These are phyloP conservation scores for Falco rusticolus DNA, from an alignment of 2,797 vertebrate species.

Conservation along the genomic window DNA sequence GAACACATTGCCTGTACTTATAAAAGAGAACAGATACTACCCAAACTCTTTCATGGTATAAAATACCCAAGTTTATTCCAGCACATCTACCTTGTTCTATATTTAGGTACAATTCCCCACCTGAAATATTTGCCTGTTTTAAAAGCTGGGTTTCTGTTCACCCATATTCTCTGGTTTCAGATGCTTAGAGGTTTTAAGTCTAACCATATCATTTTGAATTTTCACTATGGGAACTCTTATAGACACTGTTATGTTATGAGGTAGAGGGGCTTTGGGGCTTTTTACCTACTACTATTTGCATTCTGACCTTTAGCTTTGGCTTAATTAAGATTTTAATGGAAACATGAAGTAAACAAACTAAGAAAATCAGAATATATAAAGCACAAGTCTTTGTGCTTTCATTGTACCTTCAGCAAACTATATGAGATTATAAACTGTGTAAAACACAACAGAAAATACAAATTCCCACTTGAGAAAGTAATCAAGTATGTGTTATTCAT, in stretches of 20 bases:
- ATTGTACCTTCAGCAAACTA: neutral
- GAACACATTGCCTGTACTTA: neutral
- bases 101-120: neutral
- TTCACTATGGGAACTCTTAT: neutral
- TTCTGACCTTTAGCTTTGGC: neutral
- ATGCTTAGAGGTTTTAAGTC: neutral
- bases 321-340: neutral
- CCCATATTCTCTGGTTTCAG: neutral
- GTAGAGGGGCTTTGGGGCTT: neutral
- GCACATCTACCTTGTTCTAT: neutral
- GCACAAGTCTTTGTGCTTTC: neutral
- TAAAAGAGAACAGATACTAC: neutral
- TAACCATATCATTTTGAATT: neutral
- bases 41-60: neutral
- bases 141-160: neutral
- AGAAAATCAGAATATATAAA: neutral
- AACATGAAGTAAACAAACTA: neutral
- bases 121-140: neutral
- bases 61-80: neutral
- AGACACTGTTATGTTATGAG: neutral
- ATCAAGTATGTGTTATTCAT: neutral
- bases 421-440: neutral
- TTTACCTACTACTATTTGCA: neutral
- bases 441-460: neutral
- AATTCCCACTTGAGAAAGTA: neutral